Evolutionary conservation across 2,888 invertebrate genomes (phyloP), one percentile per base, ranked within the genome.

Genomic region (Macaria notata): DNA sequence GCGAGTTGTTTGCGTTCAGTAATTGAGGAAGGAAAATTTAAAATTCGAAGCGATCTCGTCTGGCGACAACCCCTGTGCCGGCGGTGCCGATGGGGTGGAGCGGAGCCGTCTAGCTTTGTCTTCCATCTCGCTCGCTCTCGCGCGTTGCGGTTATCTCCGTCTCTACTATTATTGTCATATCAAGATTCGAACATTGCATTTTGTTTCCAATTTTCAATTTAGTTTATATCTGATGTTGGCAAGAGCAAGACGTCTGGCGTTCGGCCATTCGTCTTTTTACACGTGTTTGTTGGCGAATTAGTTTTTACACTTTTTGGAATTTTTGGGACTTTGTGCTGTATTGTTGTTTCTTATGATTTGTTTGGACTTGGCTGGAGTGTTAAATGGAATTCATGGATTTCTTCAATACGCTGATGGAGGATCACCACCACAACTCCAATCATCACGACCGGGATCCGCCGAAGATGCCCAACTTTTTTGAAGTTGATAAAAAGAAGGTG

Each of bases 181-280:
- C 86, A 86, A 87, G 88, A 88, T 89, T 86, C 82, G 85, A 88
- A 84, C 85, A 88, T 88, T 87, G 86, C 88, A 88, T 88, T 88
- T 89, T 88, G 88, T 88, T 88, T 88, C 86, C 86, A 88, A 90
- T 88, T 89, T 90, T 89, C 85, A 86, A 91, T 90, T 91, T 90
- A 91, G 90, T 91, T 90, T 84, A 90, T 89, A 89, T 90, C 83
- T 83, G 86, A 88, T 88, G 86, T 88, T 87, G 88, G 87, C 84
- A 82, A 82, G 83, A 81, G 86, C 58, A 85, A 83, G 83, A 88
- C 89, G 89, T 88, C 83, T 85, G 86, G 85, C 86, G 75, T 75
- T 62, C 70, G 78, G 84, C 84, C 85, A 83, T 80, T 73, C 78
- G 70, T 75, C 78, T 69, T 68, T 70, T 77, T 70, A 76, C 88